Evolutionary conservation across 2,888 invertebrate species (phyloP).

Genomic region (Nomada fabriciana): DNA sequence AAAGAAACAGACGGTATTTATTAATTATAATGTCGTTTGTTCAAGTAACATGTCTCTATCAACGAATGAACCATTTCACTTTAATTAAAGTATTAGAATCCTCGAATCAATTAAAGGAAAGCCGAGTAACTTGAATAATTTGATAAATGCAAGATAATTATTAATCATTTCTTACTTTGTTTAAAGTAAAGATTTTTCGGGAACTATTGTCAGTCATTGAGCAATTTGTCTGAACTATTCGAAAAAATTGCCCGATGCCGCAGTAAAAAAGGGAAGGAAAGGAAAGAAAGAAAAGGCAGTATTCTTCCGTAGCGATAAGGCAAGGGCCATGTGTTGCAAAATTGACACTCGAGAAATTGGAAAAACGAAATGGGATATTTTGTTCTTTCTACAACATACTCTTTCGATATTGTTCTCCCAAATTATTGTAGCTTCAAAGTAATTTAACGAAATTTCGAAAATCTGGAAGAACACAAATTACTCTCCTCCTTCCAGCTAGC

Average conservation of each 20-base stretch:
- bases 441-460: conserved; percentile 50
- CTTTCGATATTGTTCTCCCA: conserved; percentile 52
- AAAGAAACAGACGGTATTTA: no score
- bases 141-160: no score
- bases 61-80: no score
- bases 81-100: no score
- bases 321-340: conserved; percentile 63
- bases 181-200: conserved; percentile 22
- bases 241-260: conserved; percentile 18
- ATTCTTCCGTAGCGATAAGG: conserved; percentile 60
- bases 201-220: conserved; percentile 4
- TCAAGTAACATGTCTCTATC: no score
- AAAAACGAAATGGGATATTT: conserved; percentile 52
- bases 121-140: no score
- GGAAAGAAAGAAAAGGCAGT: conserved; percentile 25
- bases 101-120: no score
- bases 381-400: conserved; percentile 48
- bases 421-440: conserved; percentile 45
- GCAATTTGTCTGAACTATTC: conserved; percentile 38
- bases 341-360: conserved; percentile 64
- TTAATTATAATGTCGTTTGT: no score
- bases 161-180: no score
- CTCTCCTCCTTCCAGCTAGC: background rate
- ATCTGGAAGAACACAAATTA: conserved; percentile 17
- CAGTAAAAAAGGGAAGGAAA: conserved; percentile 9